phyloP scores from a whole-genome alignment of 2,888 invertebrate genomes.

The Priocnemis perturbator region DNA sequence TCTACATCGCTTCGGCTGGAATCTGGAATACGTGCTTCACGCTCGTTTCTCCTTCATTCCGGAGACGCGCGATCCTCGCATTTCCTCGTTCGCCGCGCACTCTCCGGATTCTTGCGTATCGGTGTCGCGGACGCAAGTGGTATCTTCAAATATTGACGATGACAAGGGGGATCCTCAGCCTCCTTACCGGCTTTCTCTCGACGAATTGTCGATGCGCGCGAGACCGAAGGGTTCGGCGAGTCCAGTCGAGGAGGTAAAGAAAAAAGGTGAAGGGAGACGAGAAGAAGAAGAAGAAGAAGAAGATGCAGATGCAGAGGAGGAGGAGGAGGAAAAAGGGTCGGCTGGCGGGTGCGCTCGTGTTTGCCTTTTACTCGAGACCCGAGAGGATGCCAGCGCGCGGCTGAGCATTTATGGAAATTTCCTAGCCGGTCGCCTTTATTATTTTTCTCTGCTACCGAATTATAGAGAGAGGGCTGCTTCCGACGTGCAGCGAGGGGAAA shows the following conservation, averaged over 20 bases:
- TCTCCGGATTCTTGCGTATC: slow-evolving; percentile 15
- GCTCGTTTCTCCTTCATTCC: no score
- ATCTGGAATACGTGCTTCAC: no score
- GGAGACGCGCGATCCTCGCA: no score
- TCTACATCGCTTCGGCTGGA: no score
- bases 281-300: slow-evolving; percentile 24
- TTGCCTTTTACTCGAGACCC: slow-evolving; percentile 40
- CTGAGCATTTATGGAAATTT: slow-evolving; percentile 49
- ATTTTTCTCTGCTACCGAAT: slow-evolving; percentile 47
- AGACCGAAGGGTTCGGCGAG: no score
- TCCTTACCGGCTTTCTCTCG: slow-evolving; percentile 12
- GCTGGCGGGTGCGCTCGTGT: slow-evolving; percentile 25
- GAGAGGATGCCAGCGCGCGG: slow-evolving; percentile 15
- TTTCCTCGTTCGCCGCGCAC: not conserved
- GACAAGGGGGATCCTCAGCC: slow-evolving; percentile 33
- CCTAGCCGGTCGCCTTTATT: slow-evolving; percentile 34
- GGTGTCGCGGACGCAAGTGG: slow-evolving; percentile 27
- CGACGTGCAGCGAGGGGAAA: not conserved
- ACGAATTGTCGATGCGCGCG: no score
- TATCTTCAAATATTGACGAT: slow-evolving; percentile 47
- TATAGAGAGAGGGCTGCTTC: slow-evolving; percentile 24
- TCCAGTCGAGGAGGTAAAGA: slow-evolving; percentile 6
- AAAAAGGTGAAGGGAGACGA: slow-evolving; percentile 8
- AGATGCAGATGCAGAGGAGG: slow-evolving; percentile 12
- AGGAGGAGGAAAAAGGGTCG: slow-evolving; percentile 23